Conservation (phyloP, 1,140 invertebrate genomes). For the Archegozetes longisetosus region DNA sequence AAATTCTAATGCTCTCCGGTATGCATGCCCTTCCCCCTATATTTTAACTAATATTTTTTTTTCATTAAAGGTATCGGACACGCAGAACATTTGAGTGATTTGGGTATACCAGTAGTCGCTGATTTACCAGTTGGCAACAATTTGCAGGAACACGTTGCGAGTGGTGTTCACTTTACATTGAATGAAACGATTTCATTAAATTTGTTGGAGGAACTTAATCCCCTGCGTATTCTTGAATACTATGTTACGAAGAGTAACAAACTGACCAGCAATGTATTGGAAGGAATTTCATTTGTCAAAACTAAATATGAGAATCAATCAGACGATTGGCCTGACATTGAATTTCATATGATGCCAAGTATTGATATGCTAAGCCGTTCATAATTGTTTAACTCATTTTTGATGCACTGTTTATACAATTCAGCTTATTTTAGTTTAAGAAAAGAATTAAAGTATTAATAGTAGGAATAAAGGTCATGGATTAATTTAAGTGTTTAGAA, state of each 20-base stretch:
- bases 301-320: conserved; percentile 65
- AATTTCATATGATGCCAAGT: conserved; percentile 47
- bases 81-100: neutral
- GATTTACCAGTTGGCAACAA: conserved; percentile 33
- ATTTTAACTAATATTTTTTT: neutral
- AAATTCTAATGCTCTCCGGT: conserved; percentile 28
- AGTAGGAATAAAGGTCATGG: too few relatives aligned
- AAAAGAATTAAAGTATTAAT: too few relatives aligned
- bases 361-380: too few relatives aligned
- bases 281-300: conserved; percentile 57
- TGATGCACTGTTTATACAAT: too few relatives aligned
- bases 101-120: conserved; percentile 27
- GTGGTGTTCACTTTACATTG: conserved; percentile 5
- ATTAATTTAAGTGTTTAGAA: too few relatives aligned
- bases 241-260: neutral
- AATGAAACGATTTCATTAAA: neutral
- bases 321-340: conserved; percentile 74
- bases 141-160: conserved; percentile 30
- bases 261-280: neutral
- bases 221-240: neutral
- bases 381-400: too few relatives aligned
- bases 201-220: neutral
- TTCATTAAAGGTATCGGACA: conserved; percentile 47
- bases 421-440: too few relatives aligned
- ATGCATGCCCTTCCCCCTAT: neutral